Evolutionary conservation across 2,113 vertebrate species (phyloP), one percentile per base, ranked within the genome.

Genomic region (Origma solitaria): DNA sequence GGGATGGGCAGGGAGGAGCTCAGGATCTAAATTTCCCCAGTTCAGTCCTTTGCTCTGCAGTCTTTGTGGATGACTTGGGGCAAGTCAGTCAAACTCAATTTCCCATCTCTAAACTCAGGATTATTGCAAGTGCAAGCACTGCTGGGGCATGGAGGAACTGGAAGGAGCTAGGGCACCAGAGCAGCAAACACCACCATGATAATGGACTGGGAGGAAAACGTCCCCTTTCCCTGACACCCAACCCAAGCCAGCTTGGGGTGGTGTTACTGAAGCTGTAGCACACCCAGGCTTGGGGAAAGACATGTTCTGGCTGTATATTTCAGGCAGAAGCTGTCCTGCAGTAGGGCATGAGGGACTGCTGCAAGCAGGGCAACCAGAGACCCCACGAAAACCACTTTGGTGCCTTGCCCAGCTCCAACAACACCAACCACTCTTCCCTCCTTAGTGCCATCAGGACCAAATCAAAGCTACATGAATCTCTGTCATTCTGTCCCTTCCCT

Each of bases 391-490:
- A 66, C 6, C 5, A 4, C 58, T 93, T 54, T 51, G 38, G 16
- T 83, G 38, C 7, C 42, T 38, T 83, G 51, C 35, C 82, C 88
- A 78, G 68, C 20, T 70, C 35, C 57, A 93, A 22, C 40, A 82
- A 21, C 24, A n/a, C 17, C 76, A 57, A 87, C 86, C 68, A 57
- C 28, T 90, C 77, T 75, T 79, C 28, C 16, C 31, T 73, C n/a
- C 45, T 94, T 47, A 69, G 65, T 45, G 86, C 56, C 90, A 86
- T 57, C 80, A 79, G 69, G 88, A 92, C 83, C 44, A 78, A 75
- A 95, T 76, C 92, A 88, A 92, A 86, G 57, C 76, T 42, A 40
- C n/a, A 61, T 28, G 65, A 70, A 84, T 92, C 83, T 82, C 86
- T 64, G 77, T 90, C 87, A 86, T 90, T 73, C 88, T 76, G 45